Percentiles rank a stretch among this genome's conserved stretches.
phyloP scores from a whole-genome alignment of 2,888 invertebrate genomes.

The Linnaemya vulpina region DNA sequence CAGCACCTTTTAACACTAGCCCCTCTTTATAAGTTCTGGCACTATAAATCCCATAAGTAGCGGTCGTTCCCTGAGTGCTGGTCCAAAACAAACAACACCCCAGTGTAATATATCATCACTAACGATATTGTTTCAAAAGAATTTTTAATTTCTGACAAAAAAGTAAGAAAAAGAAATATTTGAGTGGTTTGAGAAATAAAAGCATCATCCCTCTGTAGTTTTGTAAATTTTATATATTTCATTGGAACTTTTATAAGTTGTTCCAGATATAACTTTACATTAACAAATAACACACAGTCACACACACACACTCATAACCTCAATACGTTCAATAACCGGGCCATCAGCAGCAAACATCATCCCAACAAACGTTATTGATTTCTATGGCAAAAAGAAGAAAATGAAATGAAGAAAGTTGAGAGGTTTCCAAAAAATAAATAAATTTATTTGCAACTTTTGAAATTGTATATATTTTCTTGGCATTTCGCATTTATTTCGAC shows the following conservation, averaged over 20 bases:
- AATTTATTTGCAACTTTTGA: neutral
- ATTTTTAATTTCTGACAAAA: neutral
- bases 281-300: neutral
- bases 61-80: no score
- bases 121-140: neutral
- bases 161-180: neutral
- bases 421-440: neutral
- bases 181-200: neutral
- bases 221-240: neutral
- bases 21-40: no score
- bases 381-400: neutral
- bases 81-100: no score
- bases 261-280: neutral
- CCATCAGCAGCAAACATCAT: neutral
- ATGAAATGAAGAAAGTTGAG: neutral
- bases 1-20: no score
- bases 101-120: no score
- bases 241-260: neutral
- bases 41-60: no score
- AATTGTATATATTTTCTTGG: constrained; percentile 22
- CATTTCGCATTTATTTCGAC: constrained; percentile 3
- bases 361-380: neutral
- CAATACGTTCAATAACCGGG: neutral
- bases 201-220: neutral
- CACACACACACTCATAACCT: neutral